A percentile compares a stretch with the other conserved stretches of the same genome.
Conservation (phyloP, 2,888 invertebrate genomes). For the Scaptomyza reducta region DNA sequence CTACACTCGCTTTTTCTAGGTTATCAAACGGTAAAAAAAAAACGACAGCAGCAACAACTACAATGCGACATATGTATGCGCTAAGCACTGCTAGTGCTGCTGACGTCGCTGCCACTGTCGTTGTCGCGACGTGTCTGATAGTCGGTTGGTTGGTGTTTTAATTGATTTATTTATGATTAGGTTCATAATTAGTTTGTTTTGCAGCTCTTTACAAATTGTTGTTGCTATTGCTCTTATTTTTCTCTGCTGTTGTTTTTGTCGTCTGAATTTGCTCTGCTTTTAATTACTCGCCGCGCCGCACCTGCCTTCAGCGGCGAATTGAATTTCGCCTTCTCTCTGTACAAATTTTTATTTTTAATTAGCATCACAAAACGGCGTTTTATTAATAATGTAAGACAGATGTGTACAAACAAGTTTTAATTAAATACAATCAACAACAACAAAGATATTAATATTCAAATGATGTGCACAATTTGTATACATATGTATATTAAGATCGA, state of each 20-base stretch:
- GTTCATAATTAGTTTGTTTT: conserved; percentile 55
- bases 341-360: conserved; percentile 20
- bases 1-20: conserved; percentile 63
- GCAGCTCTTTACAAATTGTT: conserved; percentile 33
- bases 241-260: conserved; percentile 1
- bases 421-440: conserved; percentile 20
- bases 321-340: neutral
- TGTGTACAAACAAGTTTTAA: conserved; percentile 47
- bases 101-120: conserved; percentile 34
- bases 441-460: conserved; percentile 55
- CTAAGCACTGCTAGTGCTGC: conserved; percentile 1
- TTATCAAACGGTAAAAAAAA: conserved; percentile 73
- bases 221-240: neutral
- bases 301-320: conserved; percentile 29
- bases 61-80: conserved; percentile 24
- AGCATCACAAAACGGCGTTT: conserved; percentile 32
- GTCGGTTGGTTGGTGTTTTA: conserved; percentile 43
- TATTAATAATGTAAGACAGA: conserved; percentile 22
- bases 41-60: conserved; percentile 23
- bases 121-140: conserved; percentile 18
- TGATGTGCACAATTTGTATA: conserved; percentile 31
- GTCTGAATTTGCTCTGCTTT: neutral
- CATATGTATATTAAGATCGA: conserved; percentile 40
- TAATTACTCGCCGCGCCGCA: conserved; percentile 13
- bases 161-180: conserved; percentile 72